A percentile compares a stretch with the other conserved stretches of the same genome.
These are phyloP conservation scores for Equus quagga DNA, from an alignment of 2,113 vertebrate genomes.

Conservation along the genomic window DNA sequence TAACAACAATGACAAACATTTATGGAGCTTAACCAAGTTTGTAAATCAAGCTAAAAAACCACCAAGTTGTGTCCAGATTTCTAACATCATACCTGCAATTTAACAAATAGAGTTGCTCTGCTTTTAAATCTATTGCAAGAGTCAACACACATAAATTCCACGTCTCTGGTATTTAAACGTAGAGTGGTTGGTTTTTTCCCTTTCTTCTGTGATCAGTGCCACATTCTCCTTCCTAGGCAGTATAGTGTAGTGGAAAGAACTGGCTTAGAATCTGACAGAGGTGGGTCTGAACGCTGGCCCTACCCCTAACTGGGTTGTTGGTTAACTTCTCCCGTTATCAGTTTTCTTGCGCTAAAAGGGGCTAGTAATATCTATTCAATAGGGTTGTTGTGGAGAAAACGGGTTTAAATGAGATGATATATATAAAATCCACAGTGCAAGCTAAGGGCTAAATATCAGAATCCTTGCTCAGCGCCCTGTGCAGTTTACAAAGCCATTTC, in stretches of 20 bases:
- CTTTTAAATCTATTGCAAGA: not conserved
- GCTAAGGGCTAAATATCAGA: not conserved
- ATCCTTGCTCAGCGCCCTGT: not conserved
- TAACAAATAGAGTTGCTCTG: not conserved
- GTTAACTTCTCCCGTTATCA: not conserved
- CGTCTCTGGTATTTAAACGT: not conserved
- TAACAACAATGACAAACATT: not conserved
- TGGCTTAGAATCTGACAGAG: not conserved
- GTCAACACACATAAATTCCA: not conserved
- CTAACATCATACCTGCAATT: not conserved
- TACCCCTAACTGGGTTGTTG: not conserved
- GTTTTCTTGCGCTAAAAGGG: not conserved
- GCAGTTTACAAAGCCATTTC: not conserved
- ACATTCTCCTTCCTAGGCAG: not conserved
- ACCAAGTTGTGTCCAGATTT: not conserved
- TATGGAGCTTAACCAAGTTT: not conserved
- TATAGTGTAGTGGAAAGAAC: not conserved
- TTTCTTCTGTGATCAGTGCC: not conserved
- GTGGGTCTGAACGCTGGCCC: not conserved
- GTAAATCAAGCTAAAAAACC: not conserved
- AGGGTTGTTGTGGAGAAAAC: not conserved
- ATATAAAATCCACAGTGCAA: accelerated
- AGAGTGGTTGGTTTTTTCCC: not conserved
- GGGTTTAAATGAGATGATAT: not conserved
- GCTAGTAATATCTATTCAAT: accelerated